Evolutionary conservation across 2,113 vertebrate species (phyloP), one percentile per base, ranked within the genome.

Genomic region (Acanthisitta chloris): DNA sequence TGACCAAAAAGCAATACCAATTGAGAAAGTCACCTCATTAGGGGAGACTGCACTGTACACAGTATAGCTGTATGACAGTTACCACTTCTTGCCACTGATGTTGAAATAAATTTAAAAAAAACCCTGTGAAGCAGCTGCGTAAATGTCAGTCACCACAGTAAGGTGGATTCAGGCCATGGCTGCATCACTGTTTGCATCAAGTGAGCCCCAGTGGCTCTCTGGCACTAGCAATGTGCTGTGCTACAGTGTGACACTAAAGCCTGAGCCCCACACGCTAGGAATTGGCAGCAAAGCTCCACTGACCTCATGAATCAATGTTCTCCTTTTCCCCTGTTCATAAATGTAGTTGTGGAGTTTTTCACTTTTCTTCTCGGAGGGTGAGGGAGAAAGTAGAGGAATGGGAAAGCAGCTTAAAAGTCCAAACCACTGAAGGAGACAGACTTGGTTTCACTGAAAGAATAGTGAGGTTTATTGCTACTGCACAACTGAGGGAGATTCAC

Each of bases 181-280:
- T 73, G 59, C 67, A 58, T 31, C 4, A 1, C 31, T 24, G 18
- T 69, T 71, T 43, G 23, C 28, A 48, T 10, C 6, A 55, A 79
- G 70, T 3, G 18, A 65, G 2, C 6, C 17, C 17, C 1, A 0
- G 42, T 26, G 46, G 59, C 71, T 49, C 54, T 29, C 72, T 25
- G 38, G 38, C 77, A 43, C 10, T 13, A 8, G 18, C 17, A 12
- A 25, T 20, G 52, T 46, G 43, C 69, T 70, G 19, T 23, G 17
- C 17, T 34, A 38, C 16, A 25, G 7, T 13, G 4, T 1, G 25
- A 42, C 0, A 1, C 65, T 14, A 21, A 49, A 81, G 33, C 57
- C 40, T 1, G 20, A 36, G 33, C 36, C n/a, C 48, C 21, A 40
- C 40, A 7, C 24, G 1, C 33, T 42, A 28, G 14, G 34, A 71